phyloP scores from a whole-genome alignment of 2,113 vertebrate species.

The Ploceus nigricollis region DNA sequence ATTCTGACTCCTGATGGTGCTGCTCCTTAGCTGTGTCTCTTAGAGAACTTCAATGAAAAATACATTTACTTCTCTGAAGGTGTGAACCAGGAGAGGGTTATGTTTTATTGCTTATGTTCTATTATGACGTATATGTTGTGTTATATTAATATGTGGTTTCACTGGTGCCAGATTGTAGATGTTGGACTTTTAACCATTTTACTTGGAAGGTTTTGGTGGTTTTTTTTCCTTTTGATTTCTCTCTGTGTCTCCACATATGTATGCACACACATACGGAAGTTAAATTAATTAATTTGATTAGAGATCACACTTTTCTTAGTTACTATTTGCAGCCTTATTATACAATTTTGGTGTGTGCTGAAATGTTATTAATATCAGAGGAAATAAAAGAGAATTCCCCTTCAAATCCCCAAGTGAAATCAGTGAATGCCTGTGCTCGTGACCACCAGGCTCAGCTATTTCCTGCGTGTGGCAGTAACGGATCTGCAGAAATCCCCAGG shows the following conservation, averaged over 20 bases:
- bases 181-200: neutral
- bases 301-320: neutral
- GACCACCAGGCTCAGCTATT: neutral
- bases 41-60: neutral
- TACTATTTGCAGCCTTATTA: neutral
- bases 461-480: neutral
- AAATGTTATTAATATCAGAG: neutral
- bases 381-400: conserved; percentile 14
- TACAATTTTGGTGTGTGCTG: neutral
- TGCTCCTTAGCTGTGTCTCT: neutral
- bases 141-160: neutral
- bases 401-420: neutral
- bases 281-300: neutral
- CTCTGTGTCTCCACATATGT: neutral
- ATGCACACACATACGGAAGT: neutral
- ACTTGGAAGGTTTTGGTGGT: neutral
- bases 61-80: neutral
- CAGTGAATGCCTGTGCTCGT: neutral
- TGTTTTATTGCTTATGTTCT: neutral
- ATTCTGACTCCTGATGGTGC: neutral
- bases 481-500: neutral
- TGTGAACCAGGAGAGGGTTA: neutral
- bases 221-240: neutral
- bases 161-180: neutral
- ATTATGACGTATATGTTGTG: too few species aligned